These are phyloP conservation scores for Spinibarbus caldwelli DNA, from an alignment of 2,797 vertebrate species.

Conservation along the genomic window DNA sequence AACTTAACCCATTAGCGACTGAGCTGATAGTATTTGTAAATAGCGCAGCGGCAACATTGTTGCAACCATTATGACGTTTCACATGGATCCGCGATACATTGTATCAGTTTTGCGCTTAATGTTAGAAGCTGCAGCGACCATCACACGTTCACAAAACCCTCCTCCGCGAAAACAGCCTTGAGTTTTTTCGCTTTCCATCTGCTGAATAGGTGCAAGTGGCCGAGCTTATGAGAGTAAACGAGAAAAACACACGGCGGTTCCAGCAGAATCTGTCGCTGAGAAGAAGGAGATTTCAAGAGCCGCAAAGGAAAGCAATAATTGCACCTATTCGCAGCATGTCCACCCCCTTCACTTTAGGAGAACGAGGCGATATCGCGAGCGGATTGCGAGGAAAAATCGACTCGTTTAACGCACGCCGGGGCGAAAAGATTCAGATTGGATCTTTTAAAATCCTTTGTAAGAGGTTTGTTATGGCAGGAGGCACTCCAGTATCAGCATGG, in stretches of 20 bases:
- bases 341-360: constrained; percentile 59
- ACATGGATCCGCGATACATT: constrained; percentile 71
- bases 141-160: constrained; percentile 50
- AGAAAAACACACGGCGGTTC: constrained; percentile 52
- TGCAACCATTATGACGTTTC: constrained; percentile 59
- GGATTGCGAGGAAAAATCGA: constrained; percentile 43
- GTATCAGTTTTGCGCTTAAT: constrained; percentile 51
- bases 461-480: constrained; percentile 74
- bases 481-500: constrained; percentile 74
- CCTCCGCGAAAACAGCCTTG: constrained; percentile 39
- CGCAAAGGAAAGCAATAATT: constrained; percentile 66
- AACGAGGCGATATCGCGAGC: constrained; percentile 51
- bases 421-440: constrained; percentile 61
- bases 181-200: constrained; percentile 48
- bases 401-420: constrained; percentile 49
- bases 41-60: constrained; percentile 74
- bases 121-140: constrained; percentile 49
- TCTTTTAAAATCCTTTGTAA: constrained; percentile 62
- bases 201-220: constrained; percentile 42
- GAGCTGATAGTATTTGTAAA: constrained; percentile 40
- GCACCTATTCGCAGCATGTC: constrained; percentile 62
- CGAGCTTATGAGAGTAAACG: constrained; percentile 44
- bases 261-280: constrained; percentile 54
- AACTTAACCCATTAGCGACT: constrained; percentile 44
- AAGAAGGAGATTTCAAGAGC: constrained; percentile 56